A percentile compares a stretch with the other conserved stretches of the same genome.
These are phyloP conservation scores for Megaustenia siamemsis DNA, from an alignment of 2,888 invertebrate genomes.

Conservation along the genomic window DNA sequence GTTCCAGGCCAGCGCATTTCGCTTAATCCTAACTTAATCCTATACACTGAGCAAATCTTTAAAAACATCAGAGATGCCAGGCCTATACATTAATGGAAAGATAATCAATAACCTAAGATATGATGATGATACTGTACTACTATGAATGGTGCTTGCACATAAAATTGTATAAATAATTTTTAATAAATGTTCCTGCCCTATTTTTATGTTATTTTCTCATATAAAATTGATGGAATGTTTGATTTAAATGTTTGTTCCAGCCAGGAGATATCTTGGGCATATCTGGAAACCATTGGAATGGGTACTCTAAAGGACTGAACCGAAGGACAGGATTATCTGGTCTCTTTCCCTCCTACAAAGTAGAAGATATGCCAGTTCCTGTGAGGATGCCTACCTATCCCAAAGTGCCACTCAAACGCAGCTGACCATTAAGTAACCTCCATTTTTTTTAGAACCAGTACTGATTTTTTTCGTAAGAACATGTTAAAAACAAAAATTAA, in stretches of 20 bases:
- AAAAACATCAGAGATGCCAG: no score
- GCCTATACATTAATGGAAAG: no score
- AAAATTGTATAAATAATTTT: no score
- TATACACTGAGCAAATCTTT: no score
- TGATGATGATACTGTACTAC: no score
- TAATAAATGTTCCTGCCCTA: background rate
- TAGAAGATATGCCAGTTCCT: conserved; percentile 87
- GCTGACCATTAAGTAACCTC: background rate
- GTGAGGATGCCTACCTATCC: conserved; percentile 34
- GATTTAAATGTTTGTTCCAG: conserved; percentile 58
- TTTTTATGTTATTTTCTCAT: background rate
- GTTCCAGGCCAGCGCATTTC: no score
- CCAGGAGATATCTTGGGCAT: conserved; percentile 92
- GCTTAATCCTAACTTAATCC: no score
- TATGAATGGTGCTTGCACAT: no score
- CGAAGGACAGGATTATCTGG: conserved; percentile 87
- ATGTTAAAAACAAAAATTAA: no score
- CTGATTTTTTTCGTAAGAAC: no score
- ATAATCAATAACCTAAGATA: no score
- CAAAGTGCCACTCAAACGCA: conserved; percentile 16
- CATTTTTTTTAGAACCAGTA: no score
- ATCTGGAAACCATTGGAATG: conserved; percentile 98
- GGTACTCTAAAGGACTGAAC: conserved; percentile 94
- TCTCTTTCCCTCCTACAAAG: conserved; percentile 82
- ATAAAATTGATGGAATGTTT: background rate